phyloP scores from a whole-genome alignment of 2,113 vertebrate genomes.

The Oryctolagus cuniculus region mOryCun1.1 NC_091432.1:20006501-20007000 shows the following conservation, averaged over 20 bases:
- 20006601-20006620: background rate
- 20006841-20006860: no score
- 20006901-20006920: no score
- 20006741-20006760: background rate
- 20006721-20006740: background rate
- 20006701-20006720: background rate
- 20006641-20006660: slow-evolving; percentile 14
- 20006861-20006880: no score
- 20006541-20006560: background rate
- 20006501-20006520: background rate
- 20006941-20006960: no score
- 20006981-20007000: no score
- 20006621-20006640: background rate
- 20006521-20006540: background rate
- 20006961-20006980: no score
- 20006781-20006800: background rate
- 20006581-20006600: background rate
- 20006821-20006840: no score
- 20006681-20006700: background rate
- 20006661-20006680: background rate
- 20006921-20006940: no score
- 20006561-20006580: slow-evolving; percentile 3
- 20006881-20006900: no score
- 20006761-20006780: background rate
- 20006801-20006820: no score